Evolutionary conservation across 2,113 vertebrate genomes (phyloP), one percentile per base, ranked within the genome.

Genomic region (Saguinus imperator): DNA sequence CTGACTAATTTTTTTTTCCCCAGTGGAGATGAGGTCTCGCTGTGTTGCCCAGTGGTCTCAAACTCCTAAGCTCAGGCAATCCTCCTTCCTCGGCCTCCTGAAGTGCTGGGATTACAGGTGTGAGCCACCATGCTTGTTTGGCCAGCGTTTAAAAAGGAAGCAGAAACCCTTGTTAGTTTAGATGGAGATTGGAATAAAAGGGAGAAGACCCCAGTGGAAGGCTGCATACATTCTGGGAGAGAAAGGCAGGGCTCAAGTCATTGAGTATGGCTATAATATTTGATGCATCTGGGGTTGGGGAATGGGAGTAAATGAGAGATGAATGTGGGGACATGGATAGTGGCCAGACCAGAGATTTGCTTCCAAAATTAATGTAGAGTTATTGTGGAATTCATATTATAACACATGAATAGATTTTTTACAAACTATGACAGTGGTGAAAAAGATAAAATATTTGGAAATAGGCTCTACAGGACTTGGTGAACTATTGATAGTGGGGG

Each of bases 131-230:
- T 64, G 61, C 27, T 64, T 64, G 12, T 58, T 94, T 58, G 25
- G 70, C 43, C 64, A 85, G n/a, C 17, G 94, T 95, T 90, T 57
- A 88, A n/a, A 94, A 95, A 58, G 61, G 40, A 93, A 88, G 52
- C 14, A 40, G 68, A 94, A 95, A 64, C 32, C 85, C 11, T 66
- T 87, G 11, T 89, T 88, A 11, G 61, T 45, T 83, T 81, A 50
- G 14, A 72, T 86, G 80, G 48, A 27, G 8, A 52, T 0, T 50
- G 57, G 17, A 88, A 87, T 84, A 57, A 92, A 94, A 70, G 10
- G 27, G 4, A 92, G 48, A 37, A 43, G 32, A 43, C 8, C 4
- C 21, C 35, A 48, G 45, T 48, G 73, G 57, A 95, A 87, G 37
- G 16, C 50, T 52, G 1, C 5, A 35, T 52, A 1, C 4, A 35